Base-by-base conservation (phyloP, 2,797 vertebrate species). In the Perodicticus potto region DNA sequence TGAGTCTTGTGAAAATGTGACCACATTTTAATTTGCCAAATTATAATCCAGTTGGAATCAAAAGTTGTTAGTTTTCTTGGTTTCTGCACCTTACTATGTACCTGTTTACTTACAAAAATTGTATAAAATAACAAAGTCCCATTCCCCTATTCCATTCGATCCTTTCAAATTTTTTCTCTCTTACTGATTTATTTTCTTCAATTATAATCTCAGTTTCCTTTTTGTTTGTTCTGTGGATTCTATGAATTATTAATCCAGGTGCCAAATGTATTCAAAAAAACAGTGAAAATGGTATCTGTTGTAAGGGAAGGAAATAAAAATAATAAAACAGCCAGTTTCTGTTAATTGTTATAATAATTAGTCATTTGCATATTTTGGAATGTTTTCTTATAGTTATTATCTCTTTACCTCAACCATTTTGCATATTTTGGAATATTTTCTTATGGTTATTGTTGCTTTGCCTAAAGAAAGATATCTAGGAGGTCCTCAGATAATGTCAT, bases 231-330 rank as follows among this genome's bases (percentile, higher is more conserved):
- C 25, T 95, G 17, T 94, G 40, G 32, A 65, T 59, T 94, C 59
- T 43, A 11, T 19, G 19, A 89, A 37, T 88, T 45, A 9, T 89
- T 84, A 91, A 91, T 77, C 55, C 9, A 69, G 1, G 1, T 72
- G 22, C 11, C 11, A 83, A 1, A 55, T 87, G 14, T 55, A 27
- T 93, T 89, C 17, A 78, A 53, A 93, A 81, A 84, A 77, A 34
- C 59, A 43, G 29, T 94, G 43, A 78, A 88, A 93, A 53, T 63
- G 8, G 43, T 86, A 61, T 7, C 2, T 67, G 0, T 91, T n/a
- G 89, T 67, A 67, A 84, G 25, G 61, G 92, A 87, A 95, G 70
- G 45, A 92, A 88, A 82, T 90, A 93, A 91, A 91, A 94, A 77
- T 49, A 91, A 85, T 61, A 25, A 92, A 59, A 76, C 77, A 82